Evolutionary conservation across 2,888 invertebrate genomes (phyloP), one percentile per base, ranked within the genome.

Genomic region (Epistrophe grossulariae): DNA sequence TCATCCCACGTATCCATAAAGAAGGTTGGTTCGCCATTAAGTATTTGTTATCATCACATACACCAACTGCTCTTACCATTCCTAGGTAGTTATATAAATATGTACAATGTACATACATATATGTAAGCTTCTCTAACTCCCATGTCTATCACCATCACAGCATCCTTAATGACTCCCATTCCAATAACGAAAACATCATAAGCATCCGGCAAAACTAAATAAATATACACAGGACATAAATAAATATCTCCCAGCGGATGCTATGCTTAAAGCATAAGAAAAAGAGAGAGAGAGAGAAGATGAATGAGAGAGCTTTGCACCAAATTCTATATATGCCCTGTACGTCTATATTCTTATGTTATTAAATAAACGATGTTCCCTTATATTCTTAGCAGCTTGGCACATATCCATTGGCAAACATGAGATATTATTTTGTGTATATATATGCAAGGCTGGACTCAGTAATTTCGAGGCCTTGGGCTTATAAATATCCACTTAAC

Each of bases 121-220:
- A 40, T 62, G 13, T 62, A 66, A 48, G 66, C 48, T 4, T 48
- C 35, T 24, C 9, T 38, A 35, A 52, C 24, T 70, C 40, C 70
- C 55, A 24, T 55, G 70, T 70, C 70, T 70, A 85, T 73, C 55
- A 70, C 13, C 15, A 52, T 48, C 66, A 45, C 40, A 57, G 35
- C 35, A 59, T 78, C 62, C 73, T 70, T 85, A 82, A 85, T 85
- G 85, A 85, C 79, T 74, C 82, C 70, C 78, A 64, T 50, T 50
- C 48, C 78, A 72, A 62, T 24, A 17, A 24, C 13, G 3, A 13
- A 24, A 78, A 81, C 82, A 73, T 85, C 73, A 81, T 73, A 81
- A 59, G 68, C 73, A 81, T 77, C 55, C 81, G 40, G 55, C 17
- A 24, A 70, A 74, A 82, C 85, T 85, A 77, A 73, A 82, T 85